Percentiles rank a stretch among this genome's conserved stretches.
These are phyloP conservation scores for Eupithecia exiguata DNA, from an alignment of 2,888 invertebrate species.

Conservation along the genomic window DNA sequence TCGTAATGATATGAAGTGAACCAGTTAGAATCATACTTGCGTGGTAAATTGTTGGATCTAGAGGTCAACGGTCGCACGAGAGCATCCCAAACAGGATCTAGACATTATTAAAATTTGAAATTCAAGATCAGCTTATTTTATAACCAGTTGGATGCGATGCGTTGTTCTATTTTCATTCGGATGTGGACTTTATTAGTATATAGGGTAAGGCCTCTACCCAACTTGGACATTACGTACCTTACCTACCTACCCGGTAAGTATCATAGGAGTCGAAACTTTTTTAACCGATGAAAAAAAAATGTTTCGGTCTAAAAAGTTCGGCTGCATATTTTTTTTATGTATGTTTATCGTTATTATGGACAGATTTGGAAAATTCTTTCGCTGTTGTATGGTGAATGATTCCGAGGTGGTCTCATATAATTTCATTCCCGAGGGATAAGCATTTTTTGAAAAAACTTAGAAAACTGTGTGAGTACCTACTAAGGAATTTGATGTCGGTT, in stretches of 20 bases:
- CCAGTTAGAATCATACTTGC: neutral
- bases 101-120: conserved; percentile 2
- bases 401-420: too few species aligned
- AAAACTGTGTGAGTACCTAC: too few species aligned
- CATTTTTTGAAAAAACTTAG: too few species aligned
- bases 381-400: too few species aligned
- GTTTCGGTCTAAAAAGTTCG: too few species aligned
- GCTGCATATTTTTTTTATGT: too few species aligned
- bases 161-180: conserved; percentile 1
- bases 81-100: conserved; percentile 25
- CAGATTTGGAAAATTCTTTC: too few species aligned
- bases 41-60: conserved; percentile 15
- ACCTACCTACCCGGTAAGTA: neutral
- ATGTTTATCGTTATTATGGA: too few species aligned
- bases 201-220: neutral
- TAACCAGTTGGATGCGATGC: conserved; percentile 1
- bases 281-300: too few species aligned
- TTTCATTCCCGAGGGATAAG: too few species aligned
- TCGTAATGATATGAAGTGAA: conserved; percentile 1
- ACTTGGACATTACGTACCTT: neutral
- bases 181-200: neutral
- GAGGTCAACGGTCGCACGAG: conserved; percentile 36
- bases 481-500: too few species aligned
- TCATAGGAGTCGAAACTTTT: neutral
- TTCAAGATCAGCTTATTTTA: conserved; percentile 15